phyloP scores from a whole-genome alignment of 2,888 invertebrate genomes.

The Coronaproctus castanopsis region DNA sequence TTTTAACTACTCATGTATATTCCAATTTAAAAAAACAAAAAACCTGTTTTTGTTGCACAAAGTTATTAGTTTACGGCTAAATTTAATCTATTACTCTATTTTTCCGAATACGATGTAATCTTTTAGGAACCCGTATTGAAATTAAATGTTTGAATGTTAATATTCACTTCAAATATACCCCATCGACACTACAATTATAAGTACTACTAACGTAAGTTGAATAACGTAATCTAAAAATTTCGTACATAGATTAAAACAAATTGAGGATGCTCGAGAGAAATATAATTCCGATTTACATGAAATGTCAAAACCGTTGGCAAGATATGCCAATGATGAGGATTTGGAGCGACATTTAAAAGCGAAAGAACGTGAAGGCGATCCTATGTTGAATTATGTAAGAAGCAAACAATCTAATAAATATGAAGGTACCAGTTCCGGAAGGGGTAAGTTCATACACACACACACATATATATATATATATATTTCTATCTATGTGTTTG shows the following conservation, averaged over 20 bases:
- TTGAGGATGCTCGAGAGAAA: constrained; percentile 46
- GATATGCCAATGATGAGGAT: constrained; percentile 73
- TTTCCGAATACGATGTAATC: no score
- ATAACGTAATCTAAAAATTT: no score
- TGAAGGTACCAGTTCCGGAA: constrained; percentile 4
- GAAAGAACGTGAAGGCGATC: constrained; percentile 68
- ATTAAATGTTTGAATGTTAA: no score
- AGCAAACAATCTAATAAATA: constrained; percentile 39
- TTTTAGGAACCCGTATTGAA: no score
- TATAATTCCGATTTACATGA: constrained; percentile 60
- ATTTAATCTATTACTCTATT: no score
- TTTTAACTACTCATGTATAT: no score
- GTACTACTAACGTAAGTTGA: no score
- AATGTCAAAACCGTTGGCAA: constrained; percentile 73
- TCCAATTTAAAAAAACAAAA: no score
- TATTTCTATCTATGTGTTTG: constrained; percentile 2
- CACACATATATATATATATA: not conserved
- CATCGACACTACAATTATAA: no score
- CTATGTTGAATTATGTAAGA: constrained; percentile 74
- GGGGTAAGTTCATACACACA: not conserved
- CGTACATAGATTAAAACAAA: constrained; percentile 55
- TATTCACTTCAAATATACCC: no score
- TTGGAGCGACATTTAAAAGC: constrained; percentile 55
- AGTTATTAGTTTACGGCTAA: no score
- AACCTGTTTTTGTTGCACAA: no score